Evolutionary conservation across 2,888 invertebrate genomes (phyloP), one percentile per base, ranked within the genome.

Genomic region (Gymnoscelis rufifasciata): DNA sequence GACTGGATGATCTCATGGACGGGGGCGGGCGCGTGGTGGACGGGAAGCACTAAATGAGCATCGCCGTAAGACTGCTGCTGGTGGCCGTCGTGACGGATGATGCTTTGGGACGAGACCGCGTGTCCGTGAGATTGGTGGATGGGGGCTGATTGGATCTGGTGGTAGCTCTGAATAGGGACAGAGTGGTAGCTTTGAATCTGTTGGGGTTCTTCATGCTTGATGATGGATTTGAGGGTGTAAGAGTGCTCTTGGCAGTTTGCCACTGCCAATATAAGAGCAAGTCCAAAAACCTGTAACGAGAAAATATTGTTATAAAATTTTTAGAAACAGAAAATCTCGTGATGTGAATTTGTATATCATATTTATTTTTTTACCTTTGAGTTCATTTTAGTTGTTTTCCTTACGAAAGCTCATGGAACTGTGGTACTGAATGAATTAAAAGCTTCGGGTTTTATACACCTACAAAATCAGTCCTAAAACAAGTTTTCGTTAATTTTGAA

Each of bases 381-480:
- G 49, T 52, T 53, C 76, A 77, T 78, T 48, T 55, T 68, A 61
- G 19, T 62, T 63, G 67, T 64, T 65, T 58, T 58, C 57, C 57
- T 57, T 36, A 45, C 67, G 57, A 66, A 63, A 60, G 57, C 62
- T 60, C 56, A 59, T 50, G 52, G 54, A 59, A 64, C 60, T 66
- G 62, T 78, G 72, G 62, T 63, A 54, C 53, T 52, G 40, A 43
- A 52, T 50, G 44, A 46, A 54, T 56, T 52, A 52, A 40, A 60
- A 57, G 47, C 64, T 59, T 56, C 60, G 54, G 61, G 65, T 68
- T 77, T 74, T 78, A 78, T 78, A 78, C 66, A 54, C 59, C 59
- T 51, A 67, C 69, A 62, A 57, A 54, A 59, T 56, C 57, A 51
- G 51, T 43, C 46, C 42, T 39, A 61, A 56, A 76, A 74, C 74